phyloP scores from a whole-genome alignment of 2,888 invertebrate genomes.

The Anoplius nigerrimus region DNA sequence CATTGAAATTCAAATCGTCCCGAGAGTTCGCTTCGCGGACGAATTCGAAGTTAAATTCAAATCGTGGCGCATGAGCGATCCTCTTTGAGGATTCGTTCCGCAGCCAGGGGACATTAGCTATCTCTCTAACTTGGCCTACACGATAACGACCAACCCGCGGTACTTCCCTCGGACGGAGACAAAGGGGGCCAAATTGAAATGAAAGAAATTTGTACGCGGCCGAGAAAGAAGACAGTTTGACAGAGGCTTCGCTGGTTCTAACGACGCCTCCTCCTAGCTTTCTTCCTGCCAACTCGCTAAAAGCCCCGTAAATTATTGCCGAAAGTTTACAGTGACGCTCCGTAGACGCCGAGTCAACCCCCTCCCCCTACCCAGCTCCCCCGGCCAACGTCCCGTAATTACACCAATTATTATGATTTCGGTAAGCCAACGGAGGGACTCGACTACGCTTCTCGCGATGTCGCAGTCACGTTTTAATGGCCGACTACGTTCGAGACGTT shows the following conservation, averaged over 20 bases:
- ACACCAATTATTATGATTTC: slow-evolving; percentile 64
- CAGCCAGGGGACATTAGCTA: too few species aligned
- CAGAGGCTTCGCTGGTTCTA: slow-evolving; percentile 25
- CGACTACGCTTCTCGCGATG: slow-evolving; percentile 40
- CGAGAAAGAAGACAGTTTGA: slow-evolving; percentile 8
- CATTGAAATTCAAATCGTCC: too few species aligned
- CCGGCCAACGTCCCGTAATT: slow-evolving; percentile 46
- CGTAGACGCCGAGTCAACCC: slow-evolving; percentile 30
- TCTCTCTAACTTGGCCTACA: too few species aligned
- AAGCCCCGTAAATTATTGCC: slow-evolving; percentile 57
- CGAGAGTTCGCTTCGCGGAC: too few species aligned
- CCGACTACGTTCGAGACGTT: slow-evolving; percentile 28
- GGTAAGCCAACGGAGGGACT: slow-evolving; percentile 32
- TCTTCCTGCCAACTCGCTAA: slow-evolving; percentile 41
- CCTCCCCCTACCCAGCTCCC: slow-evolving; percentile 25
- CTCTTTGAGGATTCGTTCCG: too few species aligned
- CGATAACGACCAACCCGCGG: too few species aligned
- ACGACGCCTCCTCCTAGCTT: slow-evolving; percentile 19
- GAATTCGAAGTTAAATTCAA: too few species aligned
- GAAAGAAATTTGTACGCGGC: too few species aligned
- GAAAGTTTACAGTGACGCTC: slow-evolving; percentile 49
- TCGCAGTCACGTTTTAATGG: slow-evolving; percentile 51
- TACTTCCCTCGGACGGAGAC: too few species aligned
- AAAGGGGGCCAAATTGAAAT: too few species aligned
- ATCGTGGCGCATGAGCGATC: too few species aligned